Conservation (phyloP, 1,140 invertebrate genomes). For the Drosophila fuyamai region DNA sequence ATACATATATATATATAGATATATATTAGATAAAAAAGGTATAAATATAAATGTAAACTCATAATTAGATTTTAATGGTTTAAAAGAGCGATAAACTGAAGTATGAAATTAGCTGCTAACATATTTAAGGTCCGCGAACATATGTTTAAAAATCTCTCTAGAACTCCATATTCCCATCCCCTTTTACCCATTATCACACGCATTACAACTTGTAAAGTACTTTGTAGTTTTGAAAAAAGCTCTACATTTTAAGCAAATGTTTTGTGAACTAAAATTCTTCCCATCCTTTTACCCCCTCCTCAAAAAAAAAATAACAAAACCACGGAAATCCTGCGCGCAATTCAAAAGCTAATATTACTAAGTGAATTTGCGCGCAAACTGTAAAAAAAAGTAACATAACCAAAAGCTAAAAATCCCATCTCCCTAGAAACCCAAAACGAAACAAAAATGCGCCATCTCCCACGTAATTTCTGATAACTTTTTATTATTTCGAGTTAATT, state of each 20-base stretch:
- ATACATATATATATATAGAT: constrained; percentile 13
- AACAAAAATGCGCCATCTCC: neutral
- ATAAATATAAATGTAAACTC: constrained; percentile 24
- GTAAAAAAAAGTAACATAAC: constrained; percentile 21
- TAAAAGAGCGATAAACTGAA: constrained; percentile 64
- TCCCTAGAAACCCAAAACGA: neutral
- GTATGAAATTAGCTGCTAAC: constrained; percentile 63
- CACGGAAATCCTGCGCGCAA: constrained; percentile 36
- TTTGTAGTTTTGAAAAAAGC: constrained; percentile 12
- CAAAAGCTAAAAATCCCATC: constrained; percentile 6
- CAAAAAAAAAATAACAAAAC: constrained; percentile 7
- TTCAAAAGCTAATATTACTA: constrained; percentile 65
- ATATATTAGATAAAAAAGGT: constrained; percentile 16
- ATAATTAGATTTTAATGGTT: constrained; percentile 36
- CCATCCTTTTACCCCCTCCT: neutral
- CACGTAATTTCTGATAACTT: neutral
- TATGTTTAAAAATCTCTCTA: constrained; percentile 34
- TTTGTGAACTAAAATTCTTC: constrained; percentile 4
- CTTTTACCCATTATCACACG: neutral
- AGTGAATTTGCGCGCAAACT: constrained; percentile 47
- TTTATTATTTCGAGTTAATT: constrained; percentile 13
- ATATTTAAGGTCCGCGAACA: constrained; percentile 45
- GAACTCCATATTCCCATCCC: constrained; percentile 3
- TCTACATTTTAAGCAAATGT: constrained; percentile 6
- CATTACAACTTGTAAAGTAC: constrained; percentile 17